Base-by-base conservation (phyloP, 2,797 vertebrate species). In the Paedocypris micromegethes region DNA sequence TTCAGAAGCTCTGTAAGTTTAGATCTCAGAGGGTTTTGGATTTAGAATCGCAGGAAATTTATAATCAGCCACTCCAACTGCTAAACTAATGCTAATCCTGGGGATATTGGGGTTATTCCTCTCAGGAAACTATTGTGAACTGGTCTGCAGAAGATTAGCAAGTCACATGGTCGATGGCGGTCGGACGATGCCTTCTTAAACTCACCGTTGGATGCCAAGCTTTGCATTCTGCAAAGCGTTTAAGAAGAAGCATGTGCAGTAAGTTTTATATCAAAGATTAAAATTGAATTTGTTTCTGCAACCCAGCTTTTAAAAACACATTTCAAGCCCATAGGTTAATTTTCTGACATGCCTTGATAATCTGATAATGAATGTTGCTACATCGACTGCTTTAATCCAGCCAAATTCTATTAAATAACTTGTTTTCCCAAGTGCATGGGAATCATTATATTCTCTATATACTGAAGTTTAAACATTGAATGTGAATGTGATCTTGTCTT, bases 141-240 rank as follows among this genome's bases (percentile, higher is more conserved):
- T 59, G 61, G 51, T 43, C 49, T 45, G 44, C 48, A 41, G 38
- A 63, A 78, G 76, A 74, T 80, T 80, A 78, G 74, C 6, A 72
- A 56, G 71, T 84, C 77, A 84, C 81, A 77, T 81, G 77, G 56
- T 59, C 48, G 46, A 58, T 40, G 51, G 53, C 53, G 74, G 67
- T 69, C 68, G 60, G 9, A 64, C 66, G 52, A 73, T 37, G 40
- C 42, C 37, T 41, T 50, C 46, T 72, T 61, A 58, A 6, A 46
- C 3, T 59, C 68, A 42, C 57, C 43, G 70, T 78, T 78, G 56
- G 62, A 62, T 38, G n/a, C 9, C n/a, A 58, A 44, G 52, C 46
- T 62, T 76, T 58, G 60, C 59, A 45, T 64, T 66, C 55, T 56
- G 49, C 40, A n/a, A 57, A 44, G 6, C 81, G 79, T 85, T 84